Conservation (phyloP, 2,888 invertebrate species). For the Neoitamus cyanurus region DNA sequence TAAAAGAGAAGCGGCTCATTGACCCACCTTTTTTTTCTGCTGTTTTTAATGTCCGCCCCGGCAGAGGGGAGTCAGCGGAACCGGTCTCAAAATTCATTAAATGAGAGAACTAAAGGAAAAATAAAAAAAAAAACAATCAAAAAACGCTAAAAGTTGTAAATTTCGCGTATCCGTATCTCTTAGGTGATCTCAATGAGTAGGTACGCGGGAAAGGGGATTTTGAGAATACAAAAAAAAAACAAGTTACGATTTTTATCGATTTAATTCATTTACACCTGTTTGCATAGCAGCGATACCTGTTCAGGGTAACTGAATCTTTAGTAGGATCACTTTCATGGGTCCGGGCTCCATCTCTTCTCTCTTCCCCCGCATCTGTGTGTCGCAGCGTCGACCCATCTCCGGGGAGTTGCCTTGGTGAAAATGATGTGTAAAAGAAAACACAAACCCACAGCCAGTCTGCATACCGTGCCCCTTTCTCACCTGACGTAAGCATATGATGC, state of each 20-base stretch:
- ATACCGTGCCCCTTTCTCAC: neutral
- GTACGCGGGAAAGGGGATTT: neutral
- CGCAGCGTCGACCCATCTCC: too few relatives aligned
- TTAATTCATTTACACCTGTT: neutral
- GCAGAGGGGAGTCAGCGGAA: neutral
- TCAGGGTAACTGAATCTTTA: neutral
- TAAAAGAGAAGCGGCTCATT: neutral
- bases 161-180: too few relatives aligned
- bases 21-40: neutral
- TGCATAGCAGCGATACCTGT: neutral
- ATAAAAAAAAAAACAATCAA: neutral
- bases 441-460: too few relatives aligned
- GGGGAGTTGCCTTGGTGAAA: neutral
- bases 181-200: neutral
- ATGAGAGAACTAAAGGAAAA: too few relatives aligned
- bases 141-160: neutral
- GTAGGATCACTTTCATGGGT: neutral
- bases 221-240: neutral
- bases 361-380: too few relatives aligned
- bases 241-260: neutral
- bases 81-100: neutral
- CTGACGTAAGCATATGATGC: neutral
- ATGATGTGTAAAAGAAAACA: neutral
- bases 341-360: neutral
- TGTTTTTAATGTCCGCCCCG: neutral